phyloP scores from a whole-genome alignment of 2,113 vertebrate species.

The Syngnathus scovelli region DNA sequence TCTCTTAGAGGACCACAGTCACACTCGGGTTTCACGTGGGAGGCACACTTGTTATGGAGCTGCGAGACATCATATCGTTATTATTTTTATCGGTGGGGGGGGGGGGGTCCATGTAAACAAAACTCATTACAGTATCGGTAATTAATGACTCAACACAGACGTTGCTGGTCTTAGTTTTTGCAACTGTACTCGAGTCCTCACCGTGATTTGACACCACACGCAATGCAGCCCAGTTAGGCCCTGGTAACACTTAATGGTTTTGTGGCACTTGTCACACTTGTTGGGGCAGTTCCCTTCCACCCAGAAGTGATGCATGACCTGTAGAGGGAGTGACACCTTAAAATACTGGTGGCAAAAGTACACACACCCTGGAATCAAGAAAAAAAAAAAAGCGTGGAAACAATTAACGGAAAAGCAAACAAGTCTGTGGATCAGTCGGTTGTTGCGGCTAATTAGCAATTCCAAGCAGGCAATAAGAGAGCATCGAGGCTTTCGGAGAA shows the following conservation, averaged over 20 bases:
- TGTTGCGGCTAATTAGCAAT: constrained; percentile 50
- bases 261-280: constrained; percentile 94
- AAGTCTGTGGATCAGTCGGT: constrained; percentile 24
- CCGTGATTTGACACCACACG: constrained; percentile 96
- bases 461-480: constrained; percentile 30
- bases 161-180: background rate
- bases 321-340: constrained; percentile 32
- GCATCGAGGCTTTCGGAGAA: constrained; percentile 6
- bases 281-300: constrained; percentile 92
- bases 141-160: too few relatives aligned
- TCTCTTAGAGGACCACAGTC: constrained; percentile 89
- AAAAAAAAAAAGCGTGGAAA: background rate
- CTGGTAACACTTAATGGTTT: constrained; percentile 95
- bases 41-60: constrained; percentile 96
- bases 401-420: constrained; percentile 6
- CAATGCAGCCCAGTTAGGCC: constrained; percentile 91
- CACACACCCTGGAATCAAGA: background rate
- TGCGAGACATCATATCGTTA: constrained; percentile 55
- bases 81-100: constrained; percentile 8
- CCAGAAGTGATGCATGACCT: constrained; percentile 96
- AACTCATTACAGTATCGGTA: too few relatives aligned
- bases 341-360: background rate
- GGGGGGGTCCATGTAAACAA: background rate
- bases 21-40: constrained; percentile 91
- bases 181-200: constrained; percentile 56